phyloP scores from a whole-genome alignment of 2,113 vertebrate genomes.

The Anolis sagrei region DNA sequence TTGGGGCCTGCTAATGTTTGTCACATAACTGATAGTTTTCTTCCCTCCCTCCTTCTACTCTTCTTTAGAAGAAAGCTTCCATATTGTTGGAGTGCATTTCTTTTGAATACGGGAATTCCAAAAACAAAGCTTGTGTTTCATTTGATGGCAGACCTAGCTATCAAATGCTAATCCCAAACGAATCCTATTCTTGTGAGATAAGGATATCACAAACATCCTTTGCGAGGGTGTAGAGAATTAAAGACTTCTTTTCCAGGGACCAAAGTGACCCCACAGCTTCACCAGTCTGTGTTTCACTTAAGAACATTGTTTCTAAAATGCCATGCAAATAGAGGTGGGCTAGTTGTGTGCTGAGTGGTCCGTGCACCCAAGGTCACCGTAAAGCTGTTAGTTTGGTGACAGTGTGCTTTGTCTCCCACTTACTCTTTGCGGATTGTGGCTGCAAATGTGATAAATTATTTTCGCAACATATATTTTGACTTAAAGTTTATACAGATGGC shows the following conservation, averaged over 20 bases:
- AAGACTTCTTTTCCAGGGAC: conserved; percentile 36
- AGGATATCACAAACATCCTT: background rate
- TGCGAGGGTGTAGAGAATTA: conserved; percentile 25
- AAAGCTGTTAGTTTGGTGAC: conserved; percentile 65
- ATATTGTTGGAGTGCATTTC: background rate
- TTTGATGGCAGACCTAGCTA: conserved; percentile 8
- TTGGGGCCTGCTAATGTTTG: conserved; percentile 8
- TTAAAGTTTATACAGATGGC: conserved; percentile 43
- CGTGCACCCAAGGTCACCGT: conserved; percentile 69
- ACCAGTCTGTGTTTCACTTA: conserved; percentile 51
- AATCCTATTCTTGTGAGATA: background rate
- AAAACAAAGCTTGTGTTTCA: background rate
- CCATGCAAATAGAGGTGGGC: conserved; percentile 54
- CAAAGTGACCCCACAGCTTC: conserved; percentile 43
- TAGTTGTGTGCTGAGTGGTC: conserved; percentile 68
- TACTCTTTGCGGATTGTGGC: conserved; percentile 58
- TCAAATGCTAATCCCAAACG: background rate
- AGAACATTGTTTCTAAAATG: conserved; percentile 61
- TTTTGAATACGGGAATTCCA: background rate
- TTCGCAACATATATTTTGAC: conserved; percentile 53
- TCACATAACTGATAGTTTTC: conserved; percentile 18
- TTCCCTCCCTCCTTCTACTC: background rate
- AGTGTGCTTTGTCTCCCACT: conserved; percentile 65
- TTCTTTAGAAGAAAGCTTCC: conserved; percentile 3
- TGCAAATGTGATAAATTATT: conserved; percentile 1